These are phyloP conservation scores for Drosophila malerkotliana DNA, from an alignment of 1,140 invertebrate genomes.

Conservation along the genomic window DNA sequence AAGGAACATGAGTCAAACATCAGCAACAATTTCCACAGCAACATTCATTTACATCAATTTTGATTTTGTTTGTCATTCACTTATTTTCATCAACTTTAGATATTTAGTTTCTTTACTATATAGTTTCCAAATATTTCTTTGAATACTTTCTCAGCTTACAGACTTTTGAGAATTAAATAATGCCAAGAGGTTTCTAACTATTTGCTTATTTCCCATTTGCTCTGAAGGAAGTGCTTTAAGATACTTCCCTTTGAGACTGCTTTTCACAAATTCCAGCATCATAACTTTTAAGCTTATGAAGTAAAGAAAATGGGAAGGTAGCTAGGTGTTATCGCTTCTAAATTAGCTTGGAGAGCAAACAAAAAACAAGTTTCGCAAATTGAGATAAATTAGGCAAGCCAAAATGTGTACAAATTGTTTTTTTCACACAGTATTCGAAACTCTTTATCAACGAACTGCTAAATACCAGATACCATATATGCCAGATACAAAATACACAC, in stretches of 20 bases:
- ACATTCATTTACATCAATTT: conserved; percentile 48
- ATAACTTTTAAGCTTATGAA: background rate
- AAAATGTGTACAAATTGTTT: conserved; percentile 42
- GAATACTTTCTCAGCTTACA: conserved; percentile 25
- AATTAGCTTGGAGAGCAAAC: conserved; percentile 13
- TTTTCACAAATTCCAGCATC: background rate
- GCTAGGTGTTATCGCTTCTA: conserved; percentile 5
- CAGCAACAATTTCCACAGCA: conserved; percentile 52
- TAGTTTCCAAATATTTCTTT: background rate
- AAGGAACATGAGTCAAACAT: conserved; percentile 30
- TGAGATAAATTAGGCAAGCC: conserved; percentile 19
- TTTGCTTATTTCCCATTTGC: background rate
- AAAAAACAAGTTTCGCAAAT: background rate
- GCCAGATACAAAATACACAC: conserved; percentile 51
- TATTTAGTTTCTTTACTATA: background rate
- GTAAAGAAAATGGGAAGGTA: background rate
- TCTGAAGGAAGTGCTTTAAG: background rate
- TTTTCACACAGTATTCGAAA: conserved; percentile 25
- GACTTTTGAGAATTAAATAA: conserved; percentile 15
- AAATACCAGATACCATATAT: conserved; percentile 45
- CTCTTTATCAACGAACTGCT: conserved; percentile 36
- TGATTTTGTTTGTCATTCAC: conserved; percentile 19
- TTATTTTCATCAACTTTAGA: conserved; percentile 7
- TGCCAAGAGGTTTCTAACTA: conserved; percentile 1
- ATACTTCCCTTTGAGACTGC: background rate